Base-by-base conservation (phyloP, 2,113 vertebrate genomes). In the Prinia subflava region DNA sequence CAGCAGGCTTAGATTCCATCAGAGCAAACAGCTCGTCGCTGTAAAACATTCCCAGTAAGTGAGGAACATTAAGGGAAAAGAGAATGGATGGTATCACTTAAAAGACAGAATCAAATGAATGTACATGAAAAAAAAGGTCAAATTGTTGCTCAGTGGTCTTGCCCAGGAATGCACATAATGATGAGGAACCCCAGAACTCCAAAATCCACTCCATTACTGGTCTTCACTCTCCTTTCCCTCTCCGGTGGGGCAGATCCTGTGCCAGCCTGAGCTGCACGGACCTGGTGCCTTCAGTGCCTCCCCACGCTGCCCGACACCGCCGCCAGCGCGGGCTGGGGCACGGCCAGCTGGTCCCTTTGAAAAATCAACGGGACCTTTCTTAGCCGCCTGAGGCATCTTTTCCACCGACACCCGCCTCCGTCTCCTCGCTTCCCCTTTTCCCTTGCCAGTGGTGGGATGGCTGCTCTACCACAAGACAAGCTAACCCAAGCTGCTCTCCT, bases 311-410 rank as follows among this genome's bases (percentile, higher is more conserved):
- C 73, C 64, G 62, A 75, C 69, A 59, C 33, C 28, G 0, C 31
- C 2, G 0, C 65, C 37, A 79, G 46, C 18, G 15, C 22, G 71
- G 64, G 73, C 71, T 90, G 90, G 76, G 92, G 80, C 18, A 71
- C 49, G 33, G 86, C 93, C 93, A 94, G 2, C 64, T 18, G 73
- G 22, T 74, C 73, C 78, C 89, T 46, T 87, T 80, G 7, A 70
- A 86, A 96, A 79, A 80, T 87, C 90, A 94, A 91, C 69, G 2
- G 76, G 89, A 77, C 69, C 88, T 93, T 97, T 95, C 95, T 93
- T 90, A 19, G 41, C 80, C 15, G 74, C 57, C 77, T 75, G 83
- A 95, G 84, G 64, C 92, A 87, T 83, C 93, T 95, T 95, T 96
- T 96, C 85, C 92, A 90, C 64, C 4, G 0, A 53, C 79, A 20